Evolutionary conservation across 1,140 invertebrate species (phyloP), one percentile per base, ranked within the genome.

Genomic region (Musca domestica): DNA sequence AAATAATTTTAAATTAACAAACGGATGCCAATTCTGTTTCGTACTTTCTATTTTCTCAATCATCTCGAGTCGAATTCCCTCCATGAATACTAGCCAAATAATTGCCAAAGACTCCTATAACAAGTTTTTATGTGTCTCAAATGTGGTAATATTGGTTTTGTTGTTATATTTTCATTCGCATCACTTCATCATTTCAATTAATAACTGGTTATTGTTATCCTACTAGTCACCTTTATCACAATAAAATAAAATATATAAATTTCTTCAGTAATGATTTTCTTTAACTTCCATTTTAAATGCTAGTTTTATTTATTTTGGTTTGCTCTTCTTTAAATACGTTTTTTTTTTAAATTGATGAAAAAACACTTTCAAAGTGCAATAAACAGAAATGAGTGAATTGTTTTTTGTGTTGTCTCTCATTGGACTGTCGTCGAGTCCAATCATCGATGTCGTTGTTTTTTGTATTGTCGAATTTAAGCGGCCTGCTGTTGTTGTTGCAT

Each of bases 401-500:
- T 52, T 51, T 52, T 65, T 46, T 64, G 61, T 64, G 61, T 64
- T 34, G 56, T 61, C 25, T 61, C 25, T 30, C n/a, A 20, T 17
- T 51, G 48, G 30, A 22, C 14, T 27, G 20, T 25, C 12, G 17
- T n/a, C 20, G 17, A 46, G 34, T 46, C 41, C 15, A 46, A 30
- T 54, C 17, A 41, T 41, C 34, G 34, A 41, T 41, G 34, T 41
- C 34, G 5, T 61, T 61, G 6, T 30, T n/a, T 30, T 27, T 19
- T 61, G 27, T 61, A 54, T 30, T 58, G 34, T 3, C 14, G 14
- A 23, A 23, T 20, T 69, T 69, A 69, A 48, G 68, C 68, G 3
- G 34, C 51, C 58, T 76, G 76, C 27, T 77, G 74, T 47, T 78
- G 76, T 58, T 78, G 76, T 64, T 74, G 74, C 27, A 75, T 69